phyloP scores from a whole-genome alignment of 2,113 vertebrate genomes.

The Xiphias gladius region DNA sequence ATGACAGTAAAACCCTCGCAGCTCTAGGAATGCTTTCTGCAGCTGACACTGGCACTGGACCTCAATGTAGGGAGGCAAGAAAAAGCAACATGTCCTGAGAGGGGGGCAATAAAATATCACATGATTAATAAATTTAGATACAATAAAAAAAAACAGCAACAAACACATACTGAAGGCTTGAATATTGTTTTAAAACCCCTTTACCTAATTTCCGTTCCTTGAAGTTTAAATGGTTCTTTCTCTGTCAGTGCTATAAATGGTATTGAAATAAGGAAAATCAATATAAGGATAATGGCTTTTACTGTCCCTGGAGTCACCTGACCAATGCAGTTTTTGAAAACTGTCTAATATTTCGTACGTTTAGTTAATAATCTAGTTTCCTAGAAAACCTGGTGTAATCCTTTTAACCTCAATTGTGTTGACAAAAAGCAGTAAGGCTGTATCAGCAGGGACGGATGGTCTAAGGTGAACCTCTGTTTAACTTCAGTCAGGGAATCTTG shows the following conservation, averaged over 20 bases:
- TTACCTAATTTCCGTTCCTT: neutral
- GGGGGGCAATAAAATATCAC: neutral
- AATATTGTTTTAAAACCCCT: neutral
- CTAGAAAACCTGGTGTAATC: conserved; percentile 31
- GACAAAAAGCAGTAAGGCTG: conserved; percentile 6
- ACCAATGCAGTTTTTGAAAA: conserved; percentile 32
- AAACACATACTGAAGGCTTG: neutral
- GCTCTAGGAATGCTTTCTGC: conserved; percentile 43
- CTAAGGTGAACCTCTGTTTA: conserved; percentile 2
- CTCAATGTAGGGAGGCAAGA: conserved; percentile 5
- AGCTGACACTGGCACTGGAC: conserved; percentile 47
- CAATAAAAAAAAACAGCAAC: neutral
- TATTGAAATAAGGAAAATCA: conserved; percentile 23
- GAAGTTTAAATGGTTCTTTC: neutral
- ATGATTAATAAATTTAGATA: neutral
- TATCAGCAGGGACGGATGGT: conserved; percentile 23
- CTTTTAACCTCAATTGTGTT: conserved; percentile 34
- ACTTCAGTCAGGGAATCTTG: neutral
- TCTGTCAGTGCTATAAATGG: neutral
- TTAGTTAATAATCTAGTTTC: conserved; percentile 57
- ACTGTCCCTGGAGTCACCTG: conserved; percentile 45
- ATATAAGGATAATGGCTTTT: conserved; percentile 34
- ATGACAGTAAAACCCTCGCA: conserved; percentile 33
- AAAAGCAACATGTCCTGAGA: neutral
- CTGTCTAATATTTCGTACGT: conserved; percentile 34